phyloP scores from a whole-genome alignment of 2,888 invertebrate species.

The Perithous albicinctus region DNA sequence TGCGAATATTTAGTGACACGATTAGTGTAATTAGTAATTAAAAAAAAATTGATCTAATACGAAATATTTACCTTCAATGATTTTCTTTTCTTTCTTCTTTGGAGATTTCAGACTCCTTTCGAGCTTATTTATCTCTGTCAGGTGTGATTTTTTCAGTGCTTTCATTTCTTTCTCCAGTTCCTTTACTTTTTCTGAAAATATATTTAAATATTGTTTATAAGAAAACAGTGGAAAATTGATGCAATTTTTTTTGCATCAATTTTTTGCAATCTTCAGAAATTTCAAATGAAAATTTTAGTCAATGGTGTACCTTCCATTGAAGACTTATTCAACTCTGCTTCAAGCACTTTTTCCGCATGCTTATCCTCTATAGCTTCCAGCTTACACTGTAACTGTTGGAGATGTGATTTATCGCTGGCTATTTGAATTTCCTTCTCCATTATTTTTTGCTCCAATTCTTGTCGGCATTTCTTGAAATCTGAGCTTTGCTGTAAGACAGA shows the following conservation, averaged over 20 bases:
- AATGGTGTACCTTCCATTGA: conserved; percentile 70
- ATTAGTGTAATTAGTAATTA: background rate
- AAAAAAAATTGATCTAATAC: no score
- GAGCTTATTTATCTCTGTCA: conserved; percentile 44
- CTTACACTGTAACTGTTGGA: conserved; percentile 76
- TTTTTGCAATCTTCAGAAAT: background rate
- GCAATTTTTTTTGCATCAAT: background rate
- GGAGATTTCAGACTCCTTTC: conserved; percentile 37
- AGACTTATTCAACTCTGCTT: conserved; percentile 71
- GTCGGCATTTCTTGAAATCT: conserved; percentile 67
- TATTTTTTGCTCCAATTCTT: conserved; percentile 56
- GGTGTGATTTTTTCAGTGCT: conserved; percentile 54
- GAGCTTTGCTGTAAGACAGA: conserved; percentile 71
- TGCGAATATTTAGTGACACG: no score
- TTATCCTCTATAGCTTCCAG: conserved; percentile 71
- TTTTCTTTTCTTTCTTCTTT: conserved; percentile 50
- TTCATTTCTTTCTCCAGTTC: conserved; percentile 72
- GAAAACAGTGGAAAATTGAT: background rate
- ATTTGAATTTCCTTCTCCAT: conserved; percentile 68
- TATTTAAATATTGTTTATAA: no score
- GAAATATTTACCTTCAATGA: conserved; percentile 30
- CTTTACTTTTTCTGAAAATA: conserved; percentile 70
- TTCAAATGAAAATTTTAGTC: background rate
- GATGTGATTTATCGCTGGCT: conserved; percentile 74
- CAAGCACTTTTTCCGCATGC: conserved; percentile 66